Evolutionary conservation across 1,140 invertebrate genomes (phyloP).

Genomic region (Leptopilina boulardi): DNA sequence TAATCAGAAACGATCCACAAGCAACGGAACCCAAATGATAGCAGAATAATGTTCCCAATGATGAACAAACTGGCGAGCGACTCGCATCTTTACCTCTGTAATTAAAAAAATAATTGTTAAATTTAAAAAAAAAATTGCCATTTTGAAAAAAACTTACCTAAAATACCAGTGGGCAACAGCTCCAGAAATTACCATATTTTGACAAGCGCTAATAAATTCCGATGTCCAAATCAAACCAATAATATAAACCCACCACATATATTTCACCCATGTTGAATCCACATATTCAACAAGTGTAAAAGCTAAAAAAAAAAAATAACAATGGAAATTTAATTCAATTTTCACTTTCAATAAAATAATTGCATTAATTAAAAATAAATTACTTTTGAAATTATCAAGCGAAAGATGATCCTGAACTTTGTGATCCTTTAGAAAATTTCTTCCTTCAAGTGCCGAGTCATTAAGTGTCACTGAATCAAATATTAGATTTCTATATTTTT

Average conservation of each 20-base stretch:
- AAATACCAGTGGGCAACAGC: slow-evolving; percentile 95
- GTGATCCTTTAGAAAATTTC: slow-evolving; percentile 53
- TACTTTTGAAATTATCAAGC: slow-evolving; percentile 61
- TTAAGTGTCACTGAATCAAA: slow-evolving; percentile 64
- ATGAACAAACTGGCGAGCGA: slow-evolving; percentile 81
- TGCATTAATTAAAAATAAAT: slow-evolving; percentile 44
- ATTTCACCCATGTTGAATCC: slow-evolving; percentile 85
- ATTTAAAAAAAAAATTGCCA: slow-evolving; percentile 22
- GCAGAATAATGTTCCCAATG: slow-evolving; percentile 85
- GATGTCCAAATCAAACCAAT: slow-evolving; percentile 92
- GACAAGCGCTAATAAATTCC: slow-evolving; percentile 94
- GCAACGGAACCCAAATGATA: slow-evolving; percentile 95
- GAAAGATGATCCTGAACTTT: slow-evolving; percentile 58
- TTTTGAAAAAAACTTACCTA: slow-evolving; percentile 74
- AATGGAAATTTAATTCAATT: slow-evolving; percentile 30
- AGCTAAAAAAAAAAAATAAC: slow-evolving; percentile 67
- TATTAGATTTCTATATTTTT: slow-evolving; percentile 66
- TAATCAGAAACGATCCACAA: slow-evolving; percentile 93
- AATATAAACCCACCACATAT: slow-evolving; percentile 94
- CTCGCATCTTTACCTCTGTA: slow-evolving; percentile 79
- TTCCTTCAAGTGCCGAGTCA: slow-evolving; percentile 47
- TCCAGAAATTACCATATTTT: slow-evolving; percentile 93
- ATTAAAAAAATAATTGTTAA: slow-evolving; percentile 33
- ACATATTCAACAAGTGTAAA: slow-evolving; percentile 82
- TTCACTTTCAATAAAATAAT: slow-evolving; percentile 28